A percentile compares a stretch with the other conserved stretches of the same genome.
Conservation (phyloP, 2,888 invertebrate genomes). For the Eupithecia abbreviata region DNA sequence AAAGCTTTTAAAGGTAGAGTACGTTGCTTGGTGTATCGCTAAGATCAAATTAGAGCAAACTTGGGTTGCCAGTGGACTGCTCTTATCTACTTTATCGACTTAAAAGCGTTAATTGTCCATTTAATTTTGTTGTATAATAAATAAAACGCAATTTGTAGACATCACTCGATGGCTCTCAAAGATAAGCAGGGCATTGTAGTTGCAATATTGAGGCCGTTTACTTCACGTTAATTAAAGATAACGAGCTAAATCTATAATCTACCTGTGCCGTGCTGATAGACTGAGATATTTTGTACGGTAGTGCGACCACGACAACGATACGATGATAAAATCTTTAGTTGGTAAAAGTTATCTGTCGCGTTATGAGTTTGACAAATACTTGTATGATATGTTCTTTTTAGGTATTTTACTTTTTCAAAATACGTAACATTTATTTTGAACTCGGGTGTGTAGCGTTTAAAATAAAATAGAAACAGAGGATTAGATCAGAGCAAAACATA, state of each 20-base stretch:
- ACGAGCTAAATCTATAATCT: conserved; percentile 56
- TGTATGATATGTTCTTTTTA: not conserved
- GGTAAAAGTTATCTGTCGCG: not conserved
- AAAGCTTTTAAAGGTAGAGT: conserved; percentile 6
- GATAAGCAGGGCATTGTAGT: conserved; percentile 68
- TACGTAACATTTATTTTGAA: not conserved
- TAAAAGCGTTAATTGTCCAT: conserved; percentile 61
- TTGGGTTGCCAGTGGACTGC: not conserved
- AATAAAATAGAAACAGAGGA: not conserved
- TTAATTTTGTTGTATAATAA: conserved; percentile 70
- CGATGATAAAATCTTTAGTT: conserved; percentile 28
- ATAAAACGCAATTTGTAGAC: conserved; percentile 72
- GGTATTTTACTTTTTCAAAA: not conserved
- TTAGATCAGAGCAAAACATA: not conserved
- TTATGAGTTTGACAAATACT: not conserved
- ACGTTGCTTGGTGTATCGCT: not conserved
- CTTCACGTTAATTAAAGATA: conserved; percentile 73
- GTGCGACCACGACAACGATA: conserved; percentile 34
- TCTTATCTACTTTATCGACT: conserved; percentile 11
- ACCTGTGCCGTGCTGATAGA: conserved; percentile 33
- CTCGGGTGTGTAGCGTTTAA: not conserved
- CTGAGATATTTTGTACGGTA: conserved; percentile 41
- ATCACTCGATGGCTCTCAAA: conserved; percentile 63
- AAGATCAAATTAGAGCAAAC: conserved; percentile 11
- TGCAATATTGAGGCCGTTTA: conserved; percentile 67